Percentiles rank a stretch among this genome's conserved stretches.
These are phyloP conservation scores for Myotis vivesi DNA, from an alignment of 2,797 vertebrate genomes.

Conservation along the genomic window DNA sequence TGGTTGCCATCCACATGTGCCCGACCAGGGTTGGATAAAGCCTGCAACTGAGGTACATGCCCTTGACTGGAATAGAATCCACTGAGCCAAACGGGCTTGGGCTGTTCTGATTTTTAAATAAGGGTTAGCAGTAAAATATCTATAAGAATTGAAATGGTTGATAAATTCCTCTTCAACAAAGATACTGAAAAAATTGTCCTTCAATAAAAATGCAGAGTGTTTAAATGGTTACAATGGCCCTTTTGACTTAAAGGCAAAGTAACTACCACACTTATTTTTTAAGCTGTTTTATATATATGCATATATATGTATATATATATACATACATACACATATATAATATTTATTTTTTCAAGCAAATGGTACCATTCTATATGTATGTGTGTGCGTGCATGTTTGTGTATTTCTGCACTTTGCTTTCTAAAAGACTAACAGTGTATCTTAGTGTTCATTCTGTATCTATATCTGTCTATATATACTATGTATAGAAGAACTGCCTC, in stretches of 20 bases:
- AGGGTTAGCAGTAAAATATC: not conserved
- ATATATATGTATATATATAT: too few relatives aligned
- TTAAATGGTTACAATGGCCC: not conserved
- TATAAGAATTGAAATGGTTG: not conserved
- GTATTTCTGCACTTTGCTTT: not conserved
- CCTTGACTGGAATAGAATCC: too few relatives aligned
- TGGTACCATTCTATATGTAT: not conserved
- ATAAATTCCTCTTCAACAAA: not conserved
- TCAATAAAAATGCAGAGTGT: constrained; percentile 8
- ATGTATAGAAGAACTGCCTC: not conserved
- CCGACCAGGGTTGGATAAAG: too few relatives aligned
- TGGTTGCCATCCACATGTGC: too few relatives aligned
- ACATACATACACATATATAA: not conserved
- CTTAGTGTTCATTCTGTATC: not conserved
- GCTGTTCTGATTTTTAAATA: not conserved
- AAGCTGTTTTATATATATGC: not conserved
- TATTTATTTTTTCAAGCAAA: not conserved
- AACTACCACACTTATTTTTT: not conserved
- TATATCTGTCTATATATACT: not conserved
- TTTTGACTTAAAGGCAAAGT: constrained; percentile 15
- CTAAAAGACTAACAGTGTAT: not conserved
- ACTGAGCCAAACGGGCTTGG: too few relatives aligned
- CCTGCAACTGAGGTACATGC: too few relatives aligned
- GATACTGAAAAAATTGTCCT: not conserved
- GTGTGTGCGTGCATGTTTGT: not conserved